A percentile compares a stretch with the other conserved stretches of the same genome.
Conservation (phyloP, 2,888 invertebrate genomes). For the Habrosyne pyritoides region DNA sequence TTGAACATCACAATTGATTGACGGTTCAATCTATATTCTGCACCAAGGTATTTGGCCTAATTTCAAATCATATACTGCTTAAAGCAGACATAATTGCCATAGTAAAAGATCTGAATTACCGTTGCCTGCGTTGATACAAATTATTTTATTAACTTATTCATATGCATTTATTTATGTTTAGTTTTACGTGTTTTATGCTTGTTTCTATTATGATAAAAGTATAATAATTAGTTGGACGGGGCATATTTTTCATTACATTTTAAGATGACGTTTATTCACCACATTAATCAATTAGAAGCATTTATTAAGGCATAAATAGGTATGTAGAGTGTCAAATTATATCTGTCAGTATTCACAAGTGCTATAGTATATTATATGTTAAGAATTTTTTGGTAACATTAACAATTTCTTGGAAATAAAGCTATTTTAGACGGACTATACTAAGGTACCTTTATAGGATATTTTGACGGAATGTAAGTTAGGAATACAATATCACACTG, state of each 20-base stretch:
- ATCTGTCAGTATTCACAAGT: constrained; percentile 45
- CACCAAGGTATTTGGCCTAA: background rate
- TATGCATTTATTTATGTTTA: background rate
- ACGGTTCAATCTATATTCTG: too few relatives aligned
- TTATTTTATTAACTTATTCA: background rate
- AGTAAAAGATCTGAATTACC: background rate
- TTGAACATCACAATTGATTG: background rate
- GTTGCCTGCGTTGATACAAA: background rate
- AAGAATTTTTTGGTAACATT: background rate
- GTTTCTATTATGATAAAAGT: background rate
- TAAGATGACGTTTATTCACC: background rate
- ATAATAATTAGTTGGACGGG: background rate
- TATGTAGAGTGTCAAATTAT: constrained; percentile 36
- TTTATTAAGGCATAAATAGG: constrained; percentile 12
- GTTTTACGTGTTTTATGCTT: background rate
- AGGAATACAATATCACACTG: background rate
- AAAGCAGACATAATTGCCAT: background rate
- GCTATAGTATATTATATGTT: constrained; percentile 29
- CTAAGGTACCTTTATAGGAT: background rate
- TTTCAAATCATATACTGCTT: background rate
- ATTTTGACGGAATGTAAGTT: background rate
- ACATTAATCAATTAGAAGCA: constrained; percentile 19
- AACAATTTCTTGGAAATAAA: background rate
- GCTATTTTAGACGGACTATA: background rate
- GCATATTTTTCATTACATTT: background rate